Evolutionary conservation across 2,113 vertebrate species (phyloP), one percentile per base, ranked within the genome.

Genomic region (Tyrannus savana): DNA sequence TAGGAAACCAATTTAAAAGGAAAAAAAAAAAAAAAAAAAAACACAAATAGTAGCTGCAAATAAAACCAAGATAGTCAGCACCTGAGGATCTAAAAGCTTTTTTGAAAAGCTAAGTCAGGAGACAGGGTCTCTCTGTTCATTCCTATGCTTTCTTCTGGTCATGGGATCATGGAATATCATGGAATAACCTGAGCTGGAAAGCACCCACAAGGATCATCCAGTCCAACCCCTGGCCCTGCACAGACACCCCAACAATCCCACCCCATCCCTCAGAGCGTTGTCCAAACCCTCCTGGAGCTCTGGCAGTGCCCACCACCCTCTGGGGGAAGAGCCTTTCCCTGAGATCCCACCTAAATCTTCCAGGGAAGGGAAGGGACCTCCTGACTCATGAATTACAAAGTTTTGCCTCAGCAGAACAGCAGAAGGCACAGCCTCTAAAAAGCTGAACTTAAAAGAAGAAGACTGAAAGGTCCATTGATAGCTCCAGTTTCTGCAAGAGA

Each of bases 251-350:
- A 67, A 2, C 14, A 46, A 5, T 0, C 46, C n/a, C 47, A 53
- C 6, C 28, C 24, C 27, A 71, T 6, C 28, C 39, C 62, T 60
- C 50, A 39, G 1, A 71, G 42, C 0, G 0, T 0, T 41, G 19
- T 10, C 46, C 78, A 39, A 75, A 2, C 0, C 0, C 24, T 47
- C 39, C 69, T 60, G 46, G 53, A 82, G 78, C 53, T 83, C 33
- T 68, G 62, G 62, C 78, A 75, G 35, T 37, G 35, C 35, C 35
- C 25, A 56, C 6, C 42, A 73, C 14, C 67, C 14, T 81, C 27
- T 42, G 27, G 52, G 50, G 44, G 12, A 44, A 81, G 8, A 24
- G 1, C 23, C 1, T 39, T 39, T 13, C 11, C 60, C 33, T 59
- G 1, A 59, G 24, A 6, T 28, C 52, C 52, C 67, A 16, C 49